These are phyloP conservation scores for Tenebrio molitor DNA, from an alignment of 1,140 invertebrate species.

Conservation along the genomic window DNA sequence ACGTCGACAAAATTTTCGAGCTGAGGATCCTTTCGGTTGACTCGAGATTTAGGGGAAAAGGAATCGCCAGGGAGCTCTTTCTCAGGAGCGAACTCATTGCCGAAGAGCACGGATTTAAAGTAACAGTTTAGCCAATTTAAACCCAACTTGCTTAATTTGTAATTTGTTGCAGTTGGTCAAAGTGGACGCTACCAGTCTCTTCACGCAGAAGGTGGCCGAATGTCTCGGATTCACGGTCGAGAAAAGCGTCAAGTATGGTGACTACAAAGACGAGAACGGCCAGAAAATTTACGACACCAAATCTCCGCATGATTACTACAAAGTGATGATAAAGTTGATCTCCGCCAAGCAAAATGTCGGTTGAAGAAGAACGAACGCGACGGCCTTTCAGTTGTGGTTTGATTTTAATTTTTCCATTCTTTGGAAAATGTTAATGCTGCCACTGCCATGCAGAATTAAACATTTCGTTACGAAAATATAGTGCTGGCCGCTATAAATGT, in stretches of 20 bases:
- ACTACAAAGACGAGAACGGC: slow-evolving; percentile 73
- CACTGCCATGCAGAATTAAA: slow-evolving; percentile 65
- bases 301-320: slow-evolving; percentile 75
- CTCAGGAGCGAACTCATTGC: slow-evolving; percentile 76
- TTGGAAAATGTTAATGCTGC: slow-evolving; percentile 63
- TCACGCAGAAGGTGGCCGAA: slow-evolving; percentile 80
- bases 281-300: slow-evolving; percentile 71
- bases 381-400: slow-evolving; percentile 33
- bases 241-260: slow-evolving; percentile 75
- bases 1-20: slow-evolving; percentile 82
- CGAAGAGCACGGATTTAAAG: slow-evolving; percentile 77
- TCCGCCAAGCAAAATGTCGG: slow-evolving; percentile 27
- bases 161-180: slow-evolving; percentile 76
- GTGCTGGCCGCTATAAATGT: slow-evolving; percentile 17
- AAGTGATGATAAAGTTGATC: slow-evolving; percentile 72
- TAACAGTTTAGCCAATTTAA: slow-evolving; percentile 58
- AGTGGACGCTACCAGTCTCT: slow-evolving; percentile 83
- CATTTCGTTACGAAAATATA: slow-evolving; percentile 56
- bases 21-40: slow-evolving; percentile 84
- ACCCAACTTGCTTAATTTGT: no score
- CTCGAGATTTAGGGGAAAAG: slow-evolving; percentile 75
- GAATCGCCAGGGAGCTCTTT: slow-evolving; percentile 80
- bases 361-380: slow-evolving; percentile 10
- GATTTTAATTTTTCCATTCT: slow-evolving; percentile 36
- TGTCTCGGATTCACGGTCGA: slow-evolving; percentile 76